Base-by-base conservation (phyloP, 35 echinoderm and acorn worm genomes). In the Chiridota heheva region DNA sequence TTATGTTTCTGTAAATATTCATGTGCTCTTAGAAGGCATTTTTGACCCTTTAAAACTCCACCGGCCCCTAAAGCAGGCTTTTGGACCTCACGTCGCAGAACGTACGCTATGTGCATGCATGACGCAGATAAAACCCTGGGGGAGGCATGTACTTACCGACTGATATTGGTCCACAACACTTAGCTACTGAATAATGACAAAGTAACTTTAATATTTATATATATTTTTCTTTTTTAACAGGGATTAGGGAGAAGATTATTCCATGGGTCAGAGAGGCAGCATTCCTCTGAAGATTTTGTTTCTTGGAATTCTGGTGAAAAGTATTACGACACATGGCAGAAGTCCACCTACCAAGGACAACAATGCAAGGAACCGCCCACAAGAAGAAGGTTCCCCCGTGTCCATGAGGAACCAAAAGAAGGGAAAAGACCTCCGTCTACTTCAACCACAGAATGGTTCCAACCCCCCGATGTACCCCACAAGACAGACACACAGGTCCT, bases 401-500 rank as follows among this genome's bases (percentile, higher is more conserved):
- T 73, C 8, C 85, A 88, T 32, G 6, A 39, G 1, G 93, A 97
- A 74, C 76, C 77, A 5, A 59, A 70, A 73, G 58, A 87, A 36
- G 93, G 93, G 4, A 2, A 34, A 12, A 67, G 58, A 25, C 82
- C 91, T 36, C 71, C 90, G 16, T 76, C 85, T 17, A 91, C 93
- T 8, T 81, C 88, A 24, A 97, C 93, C 29, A 91, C 88, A 34
- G 84, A 97, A 28, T 86, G 84, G 57, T 91, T 69, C 46, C 13
- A 72, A 15, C 45, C 93, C 0, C 88, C 93, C 1, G 85, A 88
- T 47, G 88, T 97, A 40, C 93, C 93, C 0, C 85, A 88, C 45
- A 63, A 60, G 61, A 97, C 93, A 15, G 59, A 77, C 66, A 97
- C 93, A 34, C 93, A 97, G 25, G 75, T 84, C 43, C 80, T 97